Evolutionary conservation across 2,113 vertebrate genomes (phyloP).

Genomic region (Machaerirhynchus nigripectus): DNA sequence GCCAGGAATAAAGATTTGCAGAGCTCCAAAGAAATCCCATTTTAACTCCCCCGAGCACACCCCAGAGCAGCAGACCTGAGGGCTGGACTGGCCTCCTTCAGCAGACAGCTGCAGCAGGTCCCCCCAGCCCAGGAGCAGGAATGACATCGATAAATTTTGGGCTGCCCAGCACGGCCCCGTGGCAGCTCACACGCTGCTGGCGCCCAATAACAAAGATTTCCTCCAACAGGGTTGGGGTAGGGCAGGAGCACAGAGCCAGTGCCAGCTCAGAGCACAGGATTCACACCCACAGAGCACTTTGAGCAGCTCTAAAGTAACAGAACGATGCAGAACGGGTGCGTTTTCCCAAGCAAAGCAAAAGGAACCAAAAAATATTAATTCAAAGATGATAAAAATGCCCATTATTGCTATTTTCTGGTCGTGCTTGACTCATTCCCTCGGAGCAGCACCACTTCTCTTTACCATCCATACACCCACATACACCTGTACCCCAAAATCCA

Average conservation of each 20-base stretch:
- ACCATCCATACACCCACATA: accelerated
- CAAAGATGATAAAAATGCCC: accelerated
- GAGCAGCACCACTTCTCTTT: neutral
- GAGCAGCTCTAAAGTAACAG: neutral
- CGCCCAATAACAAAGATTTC: neutral
- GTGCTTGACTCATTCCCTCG: neutral
- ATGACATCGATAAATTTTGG: neutral
- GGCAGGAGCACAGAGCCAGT: neutral
- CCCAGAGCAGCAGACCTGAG: neutral
- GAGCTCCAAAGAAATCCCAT: neutral
- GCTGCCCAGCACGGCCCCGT: neutral
- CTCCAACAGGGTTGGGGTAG: neutral
- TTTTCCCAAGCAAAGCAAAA: neutral
- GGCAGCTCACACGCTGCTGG: neutral
- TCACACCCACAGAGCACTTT: neutral
- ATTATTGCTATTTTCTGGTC: neutral
- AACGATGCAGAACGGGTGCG: accelerated
- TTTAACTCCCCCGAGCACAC: neutral
- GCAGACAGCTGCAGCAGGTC: neutral
- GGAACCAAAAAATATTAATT: neutral
- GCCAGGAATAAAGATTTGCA: neutral
- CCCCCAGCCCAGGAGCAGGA: accelerated
- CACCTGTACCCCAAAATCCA: accelerated
- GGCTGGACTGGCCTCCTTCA: accelerated
- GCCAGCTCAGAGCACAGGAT: neutral